Evolutionary conservation across 2,113 vertebrate species (phyloP).

Genomic region (Esox niger): DNA sequence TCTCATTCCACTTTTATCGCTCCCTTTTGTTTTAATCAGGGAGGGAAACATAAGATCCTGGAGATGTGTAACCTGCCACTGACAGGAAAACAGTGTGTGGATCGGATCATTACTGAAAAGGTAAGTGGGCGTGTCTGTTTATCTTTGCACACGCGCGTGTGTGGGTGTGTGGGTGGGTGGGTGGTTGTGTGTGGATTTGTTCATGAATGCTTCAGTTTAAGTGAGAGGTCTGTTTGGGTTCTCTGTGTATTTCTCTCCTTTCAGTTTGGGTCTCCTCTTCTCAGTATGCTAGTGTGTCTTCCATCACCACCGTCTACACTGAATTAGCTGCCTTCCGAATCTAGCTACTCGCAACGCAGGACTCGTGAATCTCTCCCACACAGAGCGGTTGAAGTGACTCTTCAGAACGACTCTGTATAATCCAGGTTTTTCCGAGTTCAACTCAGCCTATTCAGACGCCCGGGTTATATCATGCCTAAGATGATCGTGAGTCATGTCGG

Average conservation of each 20-base stretch:
- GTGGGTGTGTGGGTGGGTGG: neutral
- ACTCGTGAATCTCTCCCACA: too few relatives aligned
- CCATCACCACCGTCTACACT: too few relatives aligned
- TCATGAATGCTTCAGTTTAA: too few relatives aligned
- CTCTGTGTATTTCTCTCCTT: neutral
- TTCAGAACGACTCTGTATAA: too few relatives aligned
- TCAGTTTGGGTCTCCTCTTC: neutral
- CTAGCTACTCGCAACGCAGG: too few relatives aligned
- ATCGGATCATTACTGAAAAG: constrained; percentile 98
- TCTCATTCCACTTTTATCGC: neutral
- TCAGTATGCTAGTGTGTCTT: neutral
- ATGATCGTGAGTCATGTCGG: neutral
- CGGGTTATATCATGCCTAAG: neutral
- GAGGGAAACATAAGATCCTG: constrained; percentile 92
- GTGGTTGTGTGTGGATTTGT: neutral
- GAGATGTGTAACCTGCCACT: constrained; percentile 89
- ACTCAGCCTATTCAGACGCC: too few relatives aligned
- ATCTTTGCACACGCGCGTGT: neutral
- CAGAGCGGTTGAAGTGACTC: too few relatives aligned
- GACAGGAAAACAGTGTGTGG: constrained; percentile 93
- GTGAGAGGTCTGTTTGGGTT: too few relatives aligned
- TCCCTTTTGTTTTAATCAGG: constrained; percentile 70
- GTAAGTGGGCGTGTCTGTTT: constrained; percentile 54
- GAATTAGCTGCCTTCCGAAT: too few relatives aligned
- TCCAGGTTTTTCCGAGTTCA: too few relatives aligned